These are phyloP conservation scores for Lapara coniferarum DNA, from an alignment of 2,888 invertebrate genomes.

Conservation along the genomic window DNA sequence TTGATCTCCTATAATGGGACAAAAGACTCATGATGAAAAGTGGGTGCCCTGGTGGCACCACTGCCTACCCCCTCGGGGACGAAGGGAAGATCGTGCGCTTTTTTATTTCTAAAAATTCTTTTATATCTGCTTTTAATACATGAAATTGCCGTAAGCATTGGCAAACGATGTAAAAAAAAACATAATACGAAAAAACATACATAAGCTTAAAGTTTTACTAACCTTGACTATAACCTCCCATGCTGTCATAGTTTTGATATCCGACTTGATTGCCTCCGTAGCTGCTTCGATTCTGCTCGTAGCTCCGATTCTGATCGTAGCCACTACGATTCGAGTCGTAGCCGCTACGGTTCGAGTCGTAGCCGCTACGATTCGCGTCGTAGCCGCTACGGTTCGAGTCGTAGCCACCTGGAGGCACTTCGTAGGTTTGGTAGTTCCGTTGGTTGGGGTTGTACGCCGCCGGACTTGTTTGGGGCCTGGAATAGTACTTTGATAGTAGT, in stretches of 20 bases:
- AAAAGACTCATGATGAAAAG: too few relatives aligned
- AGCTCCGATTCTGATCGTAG: conserved; percentile 38
- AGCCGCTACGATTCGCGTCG: conserved; percentile 43
- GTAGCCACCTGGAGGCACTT: conserved; percentile 69
- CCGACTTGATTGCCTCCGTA: conserved; percentile 30
- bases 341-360: conserved; percentile 42
- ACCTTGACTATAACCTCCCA: conserved; percentile 38
- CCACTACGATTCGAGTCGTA: conserved; percentile 36
- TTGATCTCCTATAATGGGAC: too few relatives aligned
- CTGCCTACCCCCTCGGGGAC: too few relatives aligned
- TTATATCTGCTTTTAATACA: too few relatives aligned
- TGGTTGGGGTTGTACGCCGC: conserved; percentile 45
- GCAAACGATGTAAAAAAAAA: too few relatives aligned
- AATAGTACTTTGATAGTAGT: conserved; percentile 27
- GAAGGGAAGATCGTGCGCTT: too few relatives aligned
- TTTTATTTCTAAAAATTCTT: too few relatives aligned
- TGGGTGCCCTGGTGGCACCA: too few relatives aligned
- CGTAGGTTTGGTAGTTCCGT: conserved; percentile 66
- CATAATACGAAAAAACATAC: too few relatives aligned
- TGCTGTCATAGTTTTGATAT: conserved; percentile 40
- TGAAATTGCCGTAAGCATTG: too few relatives aligned
- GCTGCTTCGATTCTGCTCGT: conserved; percentile 38
- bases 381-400: conserved; percentile 42
- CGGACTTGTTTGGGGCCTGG: conserved; percentile 62
- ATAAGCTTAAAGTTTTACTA: not conserved